Evolutionary conservation across 2,113 vertebrate species (phyloP).

Genomic region (Dasyornis broadbenti): DNA sequence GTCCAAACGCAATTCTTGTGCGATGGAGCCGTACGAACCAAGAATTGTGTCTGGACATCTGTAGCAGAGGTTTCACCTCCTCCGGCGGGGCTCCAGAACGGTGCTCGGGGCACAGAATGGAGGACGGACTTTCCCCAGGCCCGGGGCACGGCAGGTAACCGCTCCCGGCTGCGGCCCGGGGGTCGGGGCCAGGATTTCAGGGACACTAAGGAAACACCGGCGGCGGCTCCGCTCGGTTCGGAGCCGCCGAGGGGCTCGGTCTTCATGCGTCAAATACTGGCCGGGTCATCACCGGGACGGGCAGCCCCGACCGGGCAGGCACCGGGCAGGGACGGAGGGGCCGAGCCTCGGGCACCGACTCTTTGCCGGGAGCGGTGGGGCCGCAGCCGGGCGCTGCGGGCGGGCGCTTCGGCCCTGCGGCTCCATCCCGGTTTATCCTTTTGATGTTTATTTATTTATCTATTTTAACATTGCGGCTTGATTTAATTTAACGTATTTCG

Average conservation of each 20-base stretch:
- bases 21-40: conserved; percentile 83
- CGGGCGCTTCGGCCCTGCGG: not conserved
- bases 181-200: not conserved
- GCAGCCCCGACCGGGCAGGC: not conserved
- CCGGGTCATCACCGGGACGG: not conserved
- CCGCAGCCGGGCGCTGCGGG: not conserved
- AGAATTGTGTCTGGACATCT: conserved; percentile 99
- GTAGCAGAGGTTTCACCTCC: conserved; percentile 87
- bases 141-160: conserved; percentile 1
- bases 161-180: not conserved
- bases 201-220: not conserved
- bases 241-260: not conserved
- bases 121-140: not conserved
- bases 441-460: not conserved
- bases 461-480: not conserved
- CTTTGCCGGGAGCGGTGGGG: not conserved
- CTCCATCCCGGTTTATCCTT: not conserved
- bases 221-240: not conserved
- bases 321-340: not conserved
- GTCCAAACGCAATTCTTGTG: conserved; percentile 99
- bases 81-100: conserved; percentile 2
- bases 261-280: not conserved
- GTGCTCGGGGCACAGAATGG: not conserved
- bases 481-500: not conserved
- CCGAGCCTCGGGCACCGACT: not conserved